Conservation (phyloP, 2,113 vertebrate species). For the Eupsittula cactorum region DNA sequence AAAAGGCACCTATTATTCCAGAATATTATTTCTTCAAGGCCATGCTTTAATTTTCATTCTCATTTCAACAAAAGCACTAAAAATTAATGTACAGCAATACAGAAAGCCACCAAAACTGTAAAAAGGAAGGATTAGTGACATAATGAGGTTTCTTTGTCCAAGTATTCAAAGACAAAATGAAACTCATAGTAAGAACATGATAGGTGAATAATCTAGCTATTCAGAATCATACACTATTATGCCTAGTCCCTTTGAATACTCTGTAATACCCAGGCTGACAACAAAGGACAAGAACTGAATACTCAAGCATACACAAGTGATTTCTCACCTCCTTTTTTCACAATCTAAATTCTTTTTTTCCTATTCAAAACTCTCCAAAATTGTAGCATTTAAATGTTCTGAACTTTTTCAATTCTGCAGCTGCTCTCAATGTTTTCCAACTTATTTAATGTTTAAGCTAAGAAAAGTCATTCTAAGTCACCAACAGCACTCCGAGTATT, state of each 20-base stretch:
- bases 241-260: background rate
- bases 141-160: background rate
- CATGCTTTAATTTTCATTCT: background rate
- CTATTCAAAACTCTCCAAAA: background rate
- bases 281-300: background rate
- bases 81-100: background rate
- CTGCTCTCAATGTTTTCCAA: background rate
- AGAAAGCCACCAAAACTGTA: background rate
- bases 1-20: background rate
- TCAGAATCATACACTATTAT: background rate
- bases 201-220: background rate
- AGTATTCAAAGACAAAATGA: background rate
- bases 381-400: background rate
- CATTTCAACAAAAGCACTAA: background rate
- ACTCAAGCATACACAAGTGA: background rate
- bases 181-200: background rate
- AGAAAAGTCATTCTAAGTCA: background rate
- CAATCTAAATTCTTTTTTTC: background rate
- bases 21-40: background rate
- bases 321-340: background rate
- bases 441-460: background rate
- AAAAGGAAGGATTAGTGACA: background rate
- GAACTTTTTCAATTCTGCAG: background rate
- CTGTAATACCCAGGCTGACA: background rate
- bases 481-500: background rate